Evolutionary conservation across 2,888 invertebrate species (phyloP).

Genomic region (Acrocera orbiculus): DNA sequence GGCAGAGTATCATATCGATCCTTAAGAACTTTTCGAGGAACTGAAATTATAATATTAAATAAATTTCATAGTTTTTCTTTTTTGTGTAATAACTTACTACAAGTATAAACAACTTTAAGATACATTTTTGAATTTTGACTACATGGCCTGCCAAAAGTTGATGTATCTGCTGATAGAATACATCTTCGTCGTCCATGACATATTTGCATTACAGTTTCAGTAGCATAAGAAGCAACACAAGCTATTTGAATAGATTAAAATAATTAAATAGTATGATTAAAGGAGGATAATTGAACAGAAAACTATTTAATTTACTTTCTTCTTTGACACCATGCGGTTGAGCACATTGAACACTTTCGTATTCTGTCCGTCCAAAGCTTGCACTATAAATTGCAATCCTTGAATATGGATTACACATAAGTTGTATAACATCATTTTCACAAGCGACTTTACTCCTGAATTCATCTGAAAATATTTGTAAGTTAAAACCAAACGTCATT

Average conservation of each 20-base stretch:
- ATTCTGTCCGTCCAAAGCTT: slow-evolving; percentile 74
- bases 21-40: slow-evolving; percentile 65
- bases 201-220: slow-evolving; percentile 77
- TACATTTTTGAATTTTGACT: slow-evolving; percentile 63
- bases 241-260: slow-evolving; percentile 47
- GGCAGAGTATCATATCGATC: slow-evolving; percentile 64
- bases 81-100: slow-evolving; percentile 58
- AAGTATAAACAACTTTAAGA: slow-evolving; percentile 72
- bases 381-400: slow-evolving; percentile 87
- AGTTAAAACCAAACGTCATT: no score
- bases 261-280: no score
- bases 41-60: slow-evolving; percentile 32
- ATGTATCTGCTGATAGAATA: slow-evolving; percentile 59
- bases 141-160: slow-evolving; percentile 70
- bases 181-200: slow-evolving; percentile 72
- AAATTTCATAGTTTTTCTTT: no score
- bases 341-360: slow-evolving; percentile 72
- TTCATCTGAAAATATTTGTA: slow-evolving; percentile 81
- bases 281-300: no score
- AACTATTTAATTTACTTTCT: slow-evolving; percentile 45
- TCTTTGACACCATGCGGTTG: slow-evolving; percentile 64
- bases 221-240: slow-evolving; percentile 72
- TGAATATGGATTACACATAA: slow-evolving; percentile 73
- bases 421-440: slow-evolving; percentile 72
- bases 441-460: slow-evolving; percentile 88